phyloP scores from a whole-genome alignment of 2,888 invertebrate species.

The Melipona beecheii region DNA sequence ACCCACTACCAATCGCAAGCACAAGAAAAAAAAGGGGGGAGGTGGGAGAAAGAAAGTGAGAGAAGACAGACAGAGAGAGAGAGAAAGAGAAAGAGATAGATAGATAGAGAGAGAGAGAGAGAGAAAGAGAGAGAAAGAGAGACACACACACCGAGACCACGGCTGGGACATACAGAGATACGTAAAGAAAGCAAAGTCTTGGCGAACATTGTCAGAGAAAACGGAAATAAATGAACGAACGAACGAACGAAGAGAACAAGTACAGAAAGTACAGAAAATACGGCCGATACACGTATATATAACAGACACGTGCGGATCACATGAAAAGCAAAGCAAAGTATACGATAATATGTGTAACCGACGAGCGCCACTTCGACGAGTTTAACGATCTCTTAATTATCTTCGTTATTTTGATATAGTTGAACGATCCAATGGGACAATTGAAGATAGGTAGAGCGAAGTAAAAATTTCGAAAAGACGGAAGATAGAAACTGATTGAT shows the following conservation, averaged over 20 bases:
- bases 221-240: conserved; percentile 1
- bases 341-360: conserved; percentile 1
- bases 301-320: conserved; percentile 64
- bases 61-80: background rate
- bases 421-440: too few species aligned
- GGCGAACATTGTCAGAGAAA: conserved; percentile 44
- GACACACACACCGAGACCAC: conserved; percentile 34
- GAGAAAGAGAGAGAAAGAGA: conserved; percentile 1
- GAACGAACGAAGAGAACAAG: conserved; percentile 19
- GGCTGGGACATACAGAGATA: background rate
- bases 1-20: conserved; percentile 70
- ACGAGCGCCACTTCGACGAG: conserved; percentile 41
- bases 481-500: background rate
- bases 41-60: background rate
- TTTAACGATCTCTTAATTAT: conserved; percentile 19
- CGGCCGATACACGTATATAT: conserved; percentile 50
- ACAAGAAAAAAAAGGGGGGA: conserved; percentile 42
- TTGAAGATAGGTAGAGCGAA: background rate
- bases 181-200: conserved; percentile 36
- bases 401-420: background rate
- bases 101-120: background rate
- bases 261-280: conserved; percentile 45
- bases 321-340: conserved; percentile 63
- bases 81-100: background rate
- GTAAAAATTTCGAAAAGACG: background rate